These are phyloP conservation scores for Pangasianodon gigas DNA, from an alignment of 2,113 vertebrate genomes.

Conservation along the genomic window DNA sequence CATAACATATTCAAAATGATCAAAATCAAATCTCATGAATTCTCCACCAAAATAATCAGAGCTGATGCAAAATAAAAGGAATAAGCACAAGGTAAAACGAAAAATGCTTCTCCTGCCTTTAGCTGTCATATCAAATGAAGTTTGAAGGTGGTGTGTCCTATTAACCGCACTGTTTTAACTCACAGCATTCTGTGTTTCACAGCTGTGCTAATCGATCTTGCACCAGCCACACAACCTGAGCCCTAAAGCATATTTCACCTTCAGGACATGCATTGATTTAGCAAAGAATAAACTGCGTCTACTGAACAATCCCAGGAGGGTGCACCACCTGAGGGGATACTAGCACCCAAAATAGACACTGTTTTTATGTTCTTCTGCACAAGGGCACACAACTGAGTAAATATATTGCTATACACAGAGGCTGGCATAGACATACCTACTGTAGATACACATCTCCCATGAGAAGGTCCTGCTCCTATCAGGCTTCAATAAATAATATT, in stretches of 20 bases:
- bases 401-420: neutral
- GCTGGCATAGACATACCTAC: neutral
- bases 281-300: conserved; percentile 31
- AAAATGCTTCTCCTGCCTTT: neutral
- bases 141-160: neutral
- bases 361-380: conserved; percentile 29
- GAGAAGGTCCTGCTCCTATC: neutral
- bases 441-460: neutral
- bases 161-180: conserved; percentile 5
- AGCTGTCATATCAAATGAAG: neutral
- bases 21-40: neutral
- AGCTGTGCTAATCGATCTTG: conserved; percentile 18
- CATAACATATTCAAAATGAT: too few relatives aligned
- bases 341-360: conserved; percentile 35
- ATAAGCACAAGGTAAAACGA: neutral
- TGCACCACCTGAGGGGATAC: conserved; percentile 36
- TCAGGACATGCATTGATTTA: conserved; percentile 33
- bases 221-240: conserved; percentile 3
- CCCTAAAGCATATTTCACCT: conserved; percentile 27
- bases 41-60: neutral
- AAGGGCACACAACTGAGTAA: conserved; percentile 1
- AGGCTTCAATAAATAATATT: neutral
- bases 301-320: conserved; percentile 16
- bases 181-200: conserved; percentile 29
- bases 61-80: neutral